Base-by-base conservation (phyloP, 2,888 invertebrate species). In the Ochropleura plecta region DNA sequence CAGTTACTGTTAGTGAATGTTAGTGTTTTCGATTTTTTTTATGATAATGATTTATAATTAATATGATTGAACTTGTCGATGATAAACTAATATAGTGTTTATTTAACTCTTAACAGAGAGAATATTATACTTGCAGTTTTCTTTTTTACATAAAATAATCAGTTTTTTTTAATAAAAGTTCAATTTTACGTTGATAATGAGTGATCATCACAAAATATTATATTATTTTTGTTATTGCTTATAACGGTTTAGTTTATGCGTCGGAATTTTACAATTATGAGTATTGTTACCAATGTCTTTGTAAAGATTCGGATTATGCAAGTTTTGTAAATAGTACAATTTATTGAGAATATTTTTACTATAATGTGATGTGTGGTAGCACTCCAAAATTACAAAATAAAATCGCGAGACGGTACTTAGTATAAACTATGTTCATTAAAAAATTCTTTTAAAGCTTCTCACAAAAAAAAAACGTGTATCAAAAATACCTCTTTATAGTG, bases 401-500 rank as follows among this genome's bases (percentile, higher is more conserved):
- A 76, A 73, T 70, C 84, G 84, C 82, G 80, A 88, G 86, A 89
- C 81, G 88, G 90, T 92, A 93, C 90, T 91, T 93, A 92, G 80
- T 80, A 74, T 87, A 87, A 90, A 89, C 90, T 89, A 90, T 91
- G 90, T 88, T 89, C 90, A 88, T 88, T 81, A 83, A 92, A 90
- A 85, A 6, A 44, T 62, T 89, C 85, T 89, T 87, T 89, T 91
- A 90, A 87, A 86, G 90, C 92, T 92, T 92, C 91, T 91, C 90
- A 92, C 92, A 93, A 91, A 88, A 68, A 73, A 67, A 46, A 86
- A 89, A 88, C 81, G 83, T 91, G 91, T 93, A 94, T 96, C 95
- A 91, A 92, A 95, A 95, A 96, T 96, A 96, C 96, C 96, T 96
- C 96, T 95, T 92, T 90, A 92, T 92, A 94, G 95, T 96, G 96